A percentile compares a stretch with the other conserved stretches of the same genome.
phyloP scores from a whole-genome alignment of 2,888 invertebrate species.

The Melieria crassipennis region DNA sequence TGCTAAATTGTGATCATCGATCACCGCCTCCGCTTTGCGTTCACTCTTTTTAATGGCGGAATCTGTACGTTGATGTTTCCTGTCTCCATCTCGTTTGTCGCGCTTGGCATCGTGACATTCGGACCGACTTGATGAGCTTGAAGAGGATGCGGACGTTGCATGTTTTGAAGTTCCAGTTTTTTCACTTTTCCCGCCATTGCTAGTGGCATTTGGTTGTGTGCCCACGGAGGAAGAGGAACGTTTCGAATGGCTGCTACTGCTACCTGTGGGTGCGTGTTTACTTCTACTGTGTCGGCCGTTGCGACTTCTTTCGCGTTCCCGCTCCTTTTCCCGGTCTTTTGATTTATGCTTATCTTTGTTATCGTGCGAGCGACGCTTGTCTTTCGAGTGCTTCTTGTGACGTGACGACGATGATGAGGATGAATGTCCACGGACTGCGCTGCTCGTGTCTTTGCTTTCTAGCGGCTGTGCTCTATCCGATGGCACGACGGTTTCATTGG shows the following conservation, averaged over 20 bases:
- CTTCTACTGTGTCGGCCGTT: constrained; percentile 43
- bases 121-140: constrained; percentile 41
- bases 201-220: constrained; percentile 27
- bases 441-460: constrained; percentile 25
- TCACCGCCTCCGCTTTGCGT: constrained; percentile 34
- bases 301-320: constrained; percentile 16
- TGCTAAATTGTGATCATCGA: constrained; percentile 77
- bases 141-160: constrained; percentile 41
- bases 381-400: constrained; percentile 54
- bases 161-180: constrained; percentile 47
- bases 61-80: constrained; percentile 46
- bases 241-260: constrained; percentile 49
- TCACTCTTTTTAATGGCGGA: constrained; percentile 55
- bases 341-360: constrained; percentile 21
- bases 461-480: constrained; percentile 8
- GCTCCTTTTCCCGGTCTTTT: constrained; percentile 35
- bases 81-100: constrained; percentile 39
- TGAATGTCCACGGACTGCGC: constrained; percentile 24
- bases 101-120: constrained; percentile 41
- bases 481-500: constrained; percentile 16
- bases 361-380: constrained; percentile 21
- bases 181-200: constrained; percentile 34
- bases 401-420: constrained; percentile 53
- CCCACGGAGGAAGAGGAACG: constrained; percentile 47
- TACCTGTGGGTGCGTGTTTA: constrained; percentile 46